phyloP scores from a whole-genome alignment of 2,888 invertebrate species.

The Geotrupes spiniger region DNA sequence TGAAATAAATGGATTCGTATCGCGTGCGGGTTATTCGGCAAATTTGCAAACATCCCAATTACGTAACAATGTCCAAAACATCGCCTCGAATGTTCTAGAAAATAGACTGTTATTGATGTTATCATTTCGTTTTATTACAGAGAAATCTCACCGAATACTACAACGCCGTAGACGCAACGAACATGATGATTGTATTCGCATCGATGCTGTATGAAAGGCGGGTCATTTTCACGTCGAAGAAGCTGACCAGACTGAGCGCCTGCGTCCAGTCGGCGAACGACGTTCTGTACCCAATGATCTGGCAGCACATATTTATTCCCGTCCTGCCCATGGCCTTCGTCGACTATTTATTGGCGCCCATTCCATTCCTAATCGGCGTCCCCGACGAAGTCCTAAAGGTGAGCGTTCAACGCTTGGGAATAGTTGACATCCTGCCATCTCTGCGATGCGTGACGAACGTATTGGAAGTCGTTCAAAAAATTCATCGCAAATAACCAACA shows the following conservation, averaged over 20 bases:
- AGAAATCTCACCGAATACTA: conserved; percentile 96
- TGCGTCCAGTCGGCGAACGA: conserved; percentile 93
- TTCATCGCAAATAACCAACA: too few species aligned
- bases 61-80: too few species aligned
- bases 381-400: conserved; percentile 82
- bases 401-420: conserved; percentile 29
- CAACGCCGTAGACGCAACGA: conserved; percentile 91
- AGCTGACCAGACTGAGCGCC: conserved; percentile 85
- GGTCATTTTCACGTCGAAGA: conserved; percentile 88
- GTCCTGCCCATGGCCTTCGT: conserved; percentile 85
- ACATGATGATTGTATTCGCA: conserved; percentile 95
- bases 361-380: conserved; percentile 97
- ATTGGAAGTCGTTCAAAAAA: too few species aligned
- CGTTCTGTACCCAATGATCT: conserved; percentile 95
- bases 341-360: conserved; percentile 91
- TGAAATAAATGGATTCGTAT: too few species aligned
- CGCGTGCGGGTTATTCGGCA: too few species aligned
- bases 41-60: too few species aligned
- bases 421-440: too few species aligned
- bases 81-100: too few species aligned
- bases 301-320: conserved; percentile 98
- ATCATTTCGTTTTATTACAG: conserved; percentile 53
- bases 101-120: too few species aligned
- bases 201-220: conserved; percentile 92
- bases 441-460: too few species aligned